These are phyloP conservation scores for Rhynchomys soricoides DNA, from an alignment of 2,113 vertebrate genomes.

Conservation along the genomic window DNA sequence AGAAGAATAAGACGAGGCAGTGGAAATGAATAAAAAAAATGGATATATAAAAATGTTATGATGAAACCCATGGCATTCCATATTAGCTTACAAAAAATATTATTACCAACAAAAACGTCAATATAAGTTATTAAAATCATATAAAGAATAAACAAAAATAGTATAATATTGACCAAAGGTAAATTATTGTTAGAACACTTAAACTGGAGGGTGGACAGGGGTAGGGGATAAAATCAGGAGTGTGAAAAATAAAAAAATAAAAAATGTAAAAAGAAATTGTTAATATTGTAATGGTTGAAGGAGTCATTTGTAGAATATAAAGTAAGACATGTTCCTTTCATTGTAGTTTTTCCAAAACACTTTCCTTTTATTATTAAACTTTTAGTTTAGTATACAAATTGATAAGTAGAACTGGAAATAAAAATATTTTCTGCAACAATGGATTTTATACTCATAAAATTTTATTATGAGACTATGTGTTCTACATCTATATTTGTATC, in stretches of 20 bases:
- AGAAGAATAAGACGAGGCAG: no score
- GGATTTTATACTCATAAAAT: conserved; percentile 31
- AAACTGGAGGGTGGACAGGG: no score
- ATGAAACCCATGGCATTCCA: neutral
- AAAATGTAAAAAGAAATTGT: no score
- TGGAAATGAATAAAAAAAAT: neutral
- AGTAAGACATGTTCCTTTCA: neutral
- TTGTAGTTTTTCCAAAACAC: neutral
- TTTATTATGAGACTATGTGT: neutral
- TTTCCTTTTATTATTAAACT: neutral
- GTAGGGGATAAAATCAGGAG: no score
- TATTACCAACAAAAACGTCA: neutral
- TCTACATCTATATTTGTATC: neutral
- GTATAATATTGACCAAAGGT: neutral
- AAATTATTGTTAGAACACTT: neutral
- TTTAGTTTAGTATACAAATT: neutral
- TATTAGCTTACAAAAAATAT: neutral
- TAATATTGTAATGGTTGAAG: neutral
- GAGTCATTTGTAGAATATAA: neutral
- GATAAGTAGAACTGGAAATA: neutral
- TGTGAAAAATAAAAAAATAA: no score
- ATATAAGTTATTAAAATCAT: neutral
- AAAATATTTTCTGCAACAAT: neutral
- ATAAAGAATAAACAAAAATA: neutral
- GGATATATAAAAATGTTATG: neutral